Evolutionary conservation across 2,113 vertebrate species (phyloP).

Genomic region (Vulpes vulpes): DNA sequence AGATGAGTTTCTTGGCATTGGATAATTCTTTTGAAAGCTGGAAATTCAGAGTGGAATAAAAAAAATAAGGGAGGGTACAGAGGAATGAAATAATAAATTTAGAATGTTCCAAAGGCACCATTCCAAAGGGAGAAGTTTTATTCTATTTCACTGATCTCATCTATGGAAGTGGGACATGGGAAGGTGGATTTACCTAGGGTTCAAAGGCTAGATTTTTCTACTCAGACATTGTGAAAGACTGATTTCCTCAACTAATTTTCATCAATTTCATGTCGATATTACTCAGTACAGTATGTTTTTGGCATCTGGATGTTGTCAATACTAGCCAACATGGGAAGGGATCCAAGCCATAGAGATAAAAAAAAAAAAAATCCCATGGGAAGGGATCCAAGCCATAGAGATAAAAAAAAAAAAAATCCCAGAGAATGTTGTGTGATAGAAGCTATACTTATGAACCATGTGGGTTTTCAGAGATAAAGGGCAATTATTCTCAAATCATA

Average conservation of each 20-base stretch:
- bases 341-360: conserved; percentile 23
- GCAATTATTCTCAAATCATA: not conserved
- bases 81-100: not conserved
- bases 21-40: not conserved
- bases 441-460: not conserved
- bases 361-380: not conserved
- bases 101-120: not conserved
- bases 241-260: not conserved
- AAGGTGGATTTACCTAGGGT: not conserved
- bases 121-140: not conserved
- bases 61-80: not conserved
- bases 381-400: not conserved
- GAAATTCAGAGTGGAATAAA: not conserved
- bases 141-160: not conserved
- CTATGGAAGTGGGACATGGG: not conserved
- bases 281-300: not conserved
- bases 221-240: not conserved
- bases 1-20: not conserved
- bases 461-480: not conserved
- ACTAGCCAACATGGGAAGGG: not conserved
- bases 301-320: not conserved
- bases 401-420: not conserved
- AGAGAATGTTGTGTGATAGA: not conserved
- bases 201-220: not conserved
- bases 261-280: not conserved